Evolutionary conservation across 2,113 vertebrate species (phyloP).

Genomic region (Pyrgilauda ruficollis): DNA sequence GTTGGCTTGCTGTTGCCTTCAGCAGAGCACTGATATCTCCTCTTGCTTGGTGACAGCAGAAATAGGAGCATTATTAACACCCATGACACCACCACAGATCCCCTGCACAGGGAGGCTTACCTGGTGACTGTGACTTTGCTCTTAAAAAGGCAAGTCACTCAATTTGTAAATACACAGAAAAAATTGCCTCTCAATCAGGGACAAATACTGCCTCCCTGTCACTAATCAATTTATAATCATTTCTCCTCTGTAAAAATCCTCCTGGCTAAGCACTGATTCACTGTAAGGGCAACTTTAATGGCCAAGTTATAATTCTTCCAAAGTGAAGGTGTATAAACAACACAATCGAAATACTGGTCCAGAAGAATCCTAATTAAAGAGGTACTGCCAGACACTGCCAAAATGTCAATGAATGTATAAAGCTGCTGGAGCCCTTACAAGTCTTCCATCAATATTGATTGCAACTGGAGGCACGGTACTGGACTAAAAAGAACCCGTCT

Average conservation of each 20-base stretch:
- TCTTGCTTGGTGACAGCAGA: not conserved
- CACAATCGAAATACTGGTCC: not conserved
- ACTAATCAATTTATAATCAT: not conserved
- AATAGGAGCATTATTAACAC: not conserved
- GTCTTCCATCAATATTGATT: constrained; percentile 63
- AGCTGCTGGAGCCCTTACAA: constrained; percentile 52
- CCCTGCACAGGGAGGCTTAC: not conserved
- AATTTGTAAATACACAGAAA: not conserved
- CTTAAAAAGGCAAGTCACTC: not conserved
- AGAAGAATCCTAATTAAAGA: constrained; percentile 63
- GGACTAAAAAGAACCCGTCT: constrained; percentile 13
- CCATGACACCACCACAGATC: not conserved
- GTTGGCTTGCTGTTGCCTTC: not conserved
- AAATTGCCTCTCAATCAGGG: not conserved
- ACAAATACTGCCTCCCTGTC: not conserved
- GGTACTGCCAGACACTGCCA: constrained; percentile 37
- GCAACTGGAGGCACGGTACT: not conserved
- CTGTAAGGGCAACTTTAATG: not conserved
- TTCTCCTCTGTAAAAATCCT: not conserved
- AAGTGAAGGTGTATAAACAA: constrained; percentile 49
- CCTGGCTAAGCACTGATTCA: constrained; percentile 1
- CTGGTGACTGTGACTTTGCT: not conserved
- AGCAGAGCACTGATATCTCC: not conserved
- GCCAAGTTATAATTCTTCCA: constrained; percentile 24
- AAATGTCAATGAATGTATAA: constrained; percentile 45